Percentiles rank a stretch among this genome's conserved stretches.
These are phyloP conservation scores for Eulemur coronatus DNA, from an alignment of 2,797 vertebrate species.

Conservation along the genomic window DNA sequence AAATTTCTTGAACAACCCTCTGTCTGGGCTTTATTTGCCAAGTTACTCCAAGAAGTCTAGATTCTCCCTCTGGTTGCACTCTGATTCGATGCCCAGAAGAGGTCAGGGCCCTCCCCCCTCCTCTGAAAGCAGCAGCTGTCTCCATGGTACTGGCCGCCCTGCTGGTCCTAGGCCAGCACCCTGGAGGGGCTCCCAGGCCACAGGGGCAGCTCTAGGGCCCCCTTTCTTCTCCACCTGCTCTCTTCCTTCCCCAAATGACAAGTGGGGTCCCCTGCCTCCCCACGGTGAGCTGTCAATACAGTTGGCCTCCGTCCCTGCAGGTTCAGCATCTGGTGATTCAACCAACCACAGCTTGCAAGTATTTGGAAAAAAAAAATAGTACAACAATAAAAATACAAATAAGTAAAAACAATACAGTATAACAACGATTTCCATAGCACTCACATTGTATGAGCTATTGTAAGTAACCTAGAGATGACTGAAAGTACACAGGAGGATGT, in stretches of 20 bases:
- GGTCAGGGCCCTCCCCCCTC: not conserved
- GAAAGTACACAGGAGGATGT: not conserved
- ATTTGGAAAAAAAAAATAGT: not conserved
- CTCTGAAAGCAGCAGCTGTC: not conserved
- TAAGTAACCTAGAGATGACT: not conserved
- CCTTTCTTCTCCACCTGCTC: not conserved
- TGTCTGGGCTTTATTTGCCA: not conserved
- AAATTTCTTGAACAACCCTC: not conserved
- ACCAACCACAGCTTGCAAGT: not conserved
- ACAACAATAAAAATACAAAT: not conserved
- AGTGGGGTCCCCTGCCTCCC: not conserved
- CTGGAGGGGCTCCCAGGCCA: not conserved
- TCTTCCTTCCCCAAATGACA: not conserved
- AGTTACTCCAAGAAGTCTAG: not conserved
- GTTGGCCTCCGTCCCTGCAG: no score
- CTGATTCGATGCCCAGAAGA: not conserved
- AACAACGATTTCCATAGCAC: not conserved
- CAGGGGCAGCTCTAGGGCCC: not conserved
- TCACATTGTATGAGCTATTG: not conserved
- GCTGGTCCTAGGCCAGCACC: not conserved
- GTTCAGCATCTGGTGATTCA: not conserved
- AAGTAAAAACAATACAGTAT: not conserved
- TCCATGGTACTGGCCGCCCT: not conserved
- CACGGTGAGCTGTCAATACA: not conserved
- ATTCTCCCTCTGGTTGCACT: not conserved